Percentiles rank a stretch among this genome's conserved stretches.
phyloP scores from a whole-genome alignment of 2,113 vertebrate genomes.

The Podarcis raffonei region DNA sequence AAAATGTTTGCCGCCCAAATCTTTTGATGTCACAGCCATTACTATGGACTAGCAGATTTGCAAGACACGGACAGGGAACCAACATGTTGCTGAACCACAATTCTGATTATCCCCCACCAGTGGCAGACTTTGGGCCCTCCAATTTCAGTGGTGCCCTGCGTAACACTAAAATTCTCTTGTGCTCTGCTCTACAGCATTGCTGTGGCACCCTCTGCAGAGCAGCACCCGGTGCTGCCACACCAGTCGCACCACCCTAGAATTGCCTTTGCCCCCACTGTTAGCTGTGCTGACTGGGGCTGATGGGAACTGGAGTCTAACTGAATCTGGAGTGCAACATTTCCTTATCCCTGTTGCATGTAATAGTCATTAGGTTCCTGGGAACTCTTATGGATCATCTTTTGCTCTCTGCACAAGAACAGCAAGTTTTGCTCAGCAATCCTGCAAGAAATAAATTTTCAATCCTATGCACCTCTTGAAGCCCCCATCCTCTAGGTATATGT shows the following conservation, averaged over 20 bases:
- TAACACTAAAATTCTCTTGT: too few relatives aligned
- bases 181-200: too few relatives aligned
- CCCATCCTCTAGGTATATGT: not conserved
- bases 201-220: too few relatives aligned
- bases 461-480: not conserved
- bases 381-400: not conserved
- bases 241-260: too few relatives aligned
- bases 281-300: not conserved
- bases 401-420: not conserved
- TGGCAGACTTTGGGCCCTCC: too few relatives aligned
- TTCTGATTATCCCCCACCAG: too few relatives aligned
- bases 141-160: too few relatives aligned
- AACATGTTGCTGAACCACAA: too few relatives aligned
- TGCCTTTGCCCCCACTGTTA: too few relatives aligned
- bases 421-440: not conserved
- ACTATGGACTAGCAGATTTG: not conserved
- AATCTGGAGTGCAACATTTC: not conserved
- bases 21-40: slow-evolving; percentile 12
- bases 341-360: not conserved
- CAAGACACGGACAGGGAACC: not conserved
- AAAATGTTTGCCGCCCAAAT: not conserved
- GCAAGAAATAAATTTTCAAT: not conserved
- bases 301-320: not conserved
- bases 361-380: not conserved
- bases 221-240: too few relatives aligned